Evolutionary conservation across 2,113 vertebrate species (phyloP).

Genomic region (Archilochus colubris): DNA sequence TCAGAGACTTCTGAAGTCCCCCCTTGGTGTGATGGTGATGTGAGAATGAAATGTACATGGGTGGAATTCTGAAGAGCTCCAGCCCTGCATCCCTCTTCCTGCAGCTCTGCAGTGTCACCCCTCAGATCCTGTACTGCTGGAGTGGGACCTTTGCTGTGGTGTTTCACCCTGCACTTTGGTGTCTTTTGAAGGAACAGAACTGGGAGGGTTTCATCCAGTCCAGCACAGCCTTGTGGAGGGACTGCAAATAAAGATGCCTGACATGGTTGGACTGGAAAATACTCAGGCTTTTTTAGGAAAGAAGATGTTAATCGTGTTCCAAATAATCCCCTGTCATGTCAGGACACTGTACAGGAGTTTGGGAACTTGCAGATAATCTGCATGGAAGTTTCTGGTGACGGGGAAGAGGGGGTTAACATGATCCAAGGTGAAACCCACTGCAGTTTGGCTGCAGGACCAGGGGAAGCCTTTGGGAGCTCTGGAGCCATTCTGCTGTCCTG

Average conservation of each 20-base stretch:
- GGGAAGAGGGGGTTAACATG: too few relatives aligned
- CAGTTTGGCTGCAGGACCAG: neutral
- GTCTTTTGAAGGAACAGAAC: neutral
- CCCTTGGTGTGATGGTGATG: fast-evolving
- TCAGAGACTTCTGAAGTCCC: neutral
- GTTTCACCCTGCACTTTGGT: neutral
- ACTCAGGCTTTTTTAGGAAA: neutral
- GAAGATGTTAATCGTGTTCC: neutral
- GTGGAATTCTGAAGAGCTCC: neutral
- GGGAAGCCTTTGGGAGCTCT: neutral
- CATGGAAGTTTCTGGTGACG: neutral
- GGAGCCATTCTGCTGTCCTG: fast-evolving
- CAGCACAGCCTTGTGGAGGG: neutral
- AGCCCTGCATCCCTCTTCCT: neutral
- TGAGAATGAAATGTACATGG: neutral
- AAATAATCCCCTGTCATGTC: neutral
- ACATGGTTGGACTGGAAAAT: neutral
- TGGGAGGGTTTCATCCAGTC: neutral
- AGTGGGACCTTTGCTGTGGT: neutral
- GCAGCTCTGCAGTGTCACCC: neutral
- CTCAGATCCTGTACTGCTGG: neutral
- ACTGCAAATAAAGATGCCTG: neutral
- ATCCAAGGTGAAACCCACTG: fast-evolving
- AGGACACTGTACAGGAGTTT: neutral
- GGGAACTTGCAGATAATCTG: neutral